Evolutionary conservation across 2,113 vertebrate genomes (phyloP), one percentile per base, ranked within the genome.

Genomic region (Phrynosoma blainvillii): DNA sequence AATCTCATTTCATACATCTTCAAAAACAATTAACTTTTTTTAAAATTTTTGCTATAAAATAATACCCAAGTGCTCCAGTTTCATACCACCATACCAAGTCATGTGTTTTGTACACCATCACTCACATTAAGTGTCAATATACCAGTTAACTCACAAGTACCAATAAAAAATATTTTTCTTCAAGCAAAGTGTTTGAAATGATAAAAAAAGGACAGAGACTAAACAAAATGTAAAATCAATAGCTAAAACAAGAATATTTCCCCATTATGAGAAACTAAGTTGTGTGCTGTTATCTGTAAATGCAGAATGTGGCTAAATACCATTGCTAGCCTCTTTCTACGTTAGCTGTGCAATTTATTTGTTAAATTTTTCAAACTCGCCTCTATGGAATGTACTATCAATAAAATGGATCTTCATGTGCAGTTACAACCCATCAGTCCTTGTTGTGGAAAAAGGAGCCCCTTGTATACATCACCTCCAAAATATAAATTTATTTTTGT

Each of bases 1-100:
- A 36, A 83, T 88, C 40, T 68, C 52, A 12, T 47, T 88, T 77
- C 32, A 36, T 8, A 54, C 21, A 20, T 88, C 9, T 54, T 36
- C 59, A 84, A 56, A 47, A 65, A 82, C 71, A 25, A 56, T 59
- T 14, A 73, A 47, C 66, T 71, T 27, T n/a, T n/a, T 18, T 47
- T 12, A 30, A 70, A 10, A 13, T 36, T 54, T 27, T 54, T 32
- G 14, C 12, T 84, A 75, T 40, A 20, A 85, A 25, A 4, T 78
- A 20, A 47, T 16, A 52, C 23, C 20, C 11, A 87, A 95, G 91
- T 92, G 92, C 90, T 93, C 92, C 73, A 88, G 62, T 91, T 84
- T 92, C 68, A 27, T 59, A 89, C 90, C 56, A 6, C 87, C 23
- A 90, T 21, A 76, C 13, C 27, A 80, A 81, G 32, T 59, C 10